Evolutionary conservation across 2,888 invertebrate species (phyloP), one percentile per base, ranked within the genome.

Genomic region (Euplagia quadripunctaria): DNA sequence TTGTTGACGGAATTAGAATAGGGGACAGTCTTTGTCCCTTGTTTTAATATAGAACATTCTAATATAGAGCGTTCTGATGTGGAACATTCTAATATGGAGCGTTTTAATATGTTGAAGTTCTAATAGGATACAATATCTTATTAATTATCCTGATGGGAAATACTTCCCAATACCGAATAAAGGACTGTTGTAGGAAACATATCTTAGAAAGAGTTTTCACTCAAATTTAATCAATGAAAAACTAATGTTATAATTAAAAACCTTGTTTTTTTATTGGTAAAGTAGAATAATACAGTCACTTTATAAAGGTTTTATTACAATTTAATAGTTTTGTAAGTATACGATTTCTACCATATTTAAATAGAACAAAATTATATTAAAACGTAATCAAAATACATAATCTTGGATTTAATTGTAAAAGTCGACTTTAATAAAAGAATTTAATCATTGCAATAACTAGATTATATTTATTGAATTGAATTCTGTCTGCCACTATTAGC

Each of bases 1-100:
- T 65, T 65, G 67, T 49, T 72, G 77, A 65, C 58, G 43, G 69
- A 85, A 77, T 78, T 78, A 75, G 64, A 73, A 65, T 46, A 20
- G 17, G 4, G 55, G 49, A 49, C 43, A 31, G 16, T 43, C 14
- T 55, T 55, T 66, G 17, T 41, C 55, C 17, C n/a, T 41, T 52
- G 31, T n/a, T 64, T 0, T 42, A 9, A 64, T n/a, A 64, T 17
- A 17, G 14, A n/a, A 58, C 12, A 61, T 31, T 31, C 61, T 20
- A 14, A 61, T 31, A 14, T 61, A 61, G 31, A 61, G 5, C 20
- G 8, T 12, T 58, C 20, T 20, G 4, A 46, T 46, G 4, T 46
- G 43, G 9, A 46, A 2, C 31, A 31, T 31, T 31, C 31, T 31
- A 31, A 31, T 31, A 31, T 31, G 31, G 31, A 31, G 31, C 31